phyloP scores from a whole-genome alignment of 1,140 invertebrate genomes.

The Tetragnatha versicolor region DNA sequence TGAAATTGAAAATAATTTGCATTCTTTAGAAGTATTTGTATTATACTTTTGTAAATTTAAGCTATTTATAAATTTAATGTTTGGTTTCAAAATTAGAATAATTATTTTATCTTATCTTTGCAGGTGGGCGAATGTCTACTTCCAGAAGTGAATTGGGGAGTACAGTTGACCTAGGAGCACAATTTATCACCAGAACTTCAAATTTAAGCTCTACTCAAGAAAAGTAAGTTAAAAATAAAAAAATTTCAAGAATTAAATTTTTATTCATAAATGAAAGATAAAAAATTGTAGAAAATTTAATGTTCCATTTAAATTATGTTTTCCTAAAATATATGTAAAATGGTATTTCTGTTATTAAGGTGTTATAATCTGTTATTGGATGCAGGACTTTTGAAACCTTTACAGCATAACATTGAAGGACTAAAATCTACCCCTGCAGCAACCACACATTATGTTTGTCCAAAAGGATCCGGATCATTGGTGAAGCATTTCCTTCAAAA shows the following conservation, averaged over 20 bases:
- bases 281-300: not conserved
- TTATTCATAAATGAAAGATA: not conserved
- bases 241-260: not conserved
- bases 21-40: too few species aligned
- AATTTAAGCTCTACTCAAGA: slow-evolving; percentile 12
- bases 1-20: too few species aligned
- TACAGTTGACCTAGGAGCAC: slow-evolving; percentile 38
- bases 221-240: slow-evolving; percentile 2
- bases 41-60: too few species aligned
- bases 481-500: slow-evolving; percentile 38
- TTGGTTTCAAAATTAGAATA: not conserved
- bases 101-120: not conserved
- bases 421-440: not conserved
- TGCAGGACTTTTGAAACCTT: slow-evolving; percentile 6
- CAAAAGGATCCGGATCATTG: slow-evolving; percentile 32
- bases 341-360: not conserved
- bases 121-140: slow-evolving; percentile 44
- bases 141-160: slow-evolving; percentile 4
- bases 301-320: not conserved
- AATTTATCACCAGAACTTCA: slow-evolving; percentile 36
- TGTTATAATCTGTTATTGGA: slow-evolving; percentile 19
- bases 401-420: slow-evolving; percentile 28
- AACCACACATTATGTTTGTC: slow-evolving; percentile 7
- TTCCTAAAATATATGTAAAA: not conserved
- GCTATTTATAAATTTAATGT: too few species aligned